Percentiles rank a stretch among this genome's conserved stretches.
phyloP scores from a whole-genome alignment of 1,140 invertebrate species.

The Platorchestia sp. region DNA sequence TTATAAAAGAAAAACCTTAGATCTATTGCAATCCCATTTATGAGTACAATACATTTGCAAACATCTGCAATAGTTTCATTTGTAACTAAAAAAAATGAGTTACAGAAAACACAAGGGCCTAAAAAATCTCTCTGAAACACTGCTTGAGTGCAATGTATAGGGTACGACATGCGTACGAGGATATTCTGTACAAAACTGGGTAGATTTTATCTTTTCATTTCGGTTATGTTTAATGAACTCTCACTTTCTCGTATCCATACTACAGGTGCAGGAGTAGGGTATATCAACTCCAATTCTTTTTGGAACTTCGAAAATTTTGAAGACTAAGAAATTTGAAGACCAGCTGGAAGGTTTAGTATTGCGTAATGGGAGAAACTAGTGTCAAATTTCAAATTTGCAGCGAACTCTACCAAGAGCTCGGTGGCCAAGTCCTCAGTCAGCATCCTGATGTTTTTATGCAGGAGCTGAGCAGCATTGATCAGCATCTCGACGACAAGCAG shows the following conservation, averaged over 20 bases:
- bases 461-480: conserved; percentile 29
- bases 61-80: too few species aligned
- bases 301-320: background rate
- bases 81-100: too few species aligned
- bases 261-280: background rate
- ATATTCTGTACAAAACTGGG: too few species aligned
- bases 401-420: background rate
- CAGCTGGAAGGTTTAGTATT: background rate
- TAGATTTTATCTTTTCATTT: background rate
- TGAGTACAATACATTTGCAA: too few species aligned
- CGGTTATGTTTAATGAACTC: background rate
- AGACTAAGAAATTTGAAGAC: background rate
- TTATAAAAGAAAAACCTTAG: too few species aligned
- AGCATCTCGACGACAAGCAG: conserved; percentile 8
- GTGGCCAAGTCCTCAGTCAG: background rate
- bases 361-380: background rate
- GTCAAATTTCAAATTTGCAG: background rate
- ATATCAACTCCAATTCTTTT: background rate
- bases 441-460: background rate
- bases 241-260: background rate
- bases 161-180: too few species aligned
- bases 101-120: too few species aligned
- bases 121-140: too few species aligned
- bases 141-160: too few species aligned
- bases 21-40: too few species aligned